These are phyloP conservation scores for Drosophila albomicans DNA, from an alignment of 1,140 invertebrate genomes.

Conservation along the genomic window DNA sequence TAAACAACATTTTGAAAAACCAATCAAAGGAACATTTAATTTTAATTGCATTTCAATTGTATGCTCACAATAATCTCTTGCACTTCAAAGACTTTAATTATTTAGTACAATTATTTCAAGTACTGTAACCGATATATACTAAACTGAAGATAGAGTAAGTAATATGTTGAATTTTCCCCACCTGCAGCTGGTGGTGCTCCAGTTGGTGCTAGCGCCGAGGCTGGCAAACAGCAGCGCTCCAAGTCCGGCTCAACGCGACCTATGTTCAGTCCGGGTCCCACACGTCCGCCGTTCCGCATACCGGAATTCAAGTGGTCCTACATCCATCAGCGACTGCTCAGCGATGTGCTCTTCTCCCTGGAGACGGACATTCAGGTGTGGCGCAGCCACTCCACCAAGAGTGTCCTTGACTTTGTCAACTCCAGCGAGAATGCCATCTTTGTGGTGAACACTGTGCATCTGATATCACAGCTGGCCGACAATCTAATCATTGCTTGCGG, in stretches of 20 bases:
- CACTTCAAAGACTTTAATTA: too few relatives aligned
- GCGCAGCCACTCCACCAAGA: slow-evolving; percentile 97
- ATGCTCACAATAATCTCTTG: too few relatives aligned
- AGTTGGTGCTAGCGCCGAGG: slow-evolving; percentile 16
- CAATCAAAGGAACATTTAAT: too few relatives aligned
- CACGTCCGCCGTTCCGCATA: slow-evolving; percentile 98
- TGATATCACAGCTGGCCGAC: slow-evolving; percentile 99
- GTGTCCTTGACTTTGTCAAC: slow-evolving; percentile 99
- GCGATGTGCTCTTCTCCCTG: slow-evolving; percentile 98
- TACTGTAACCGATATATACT: too few relatives aligned
- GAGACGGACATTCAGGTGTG: slow-evolving; percentile 98
- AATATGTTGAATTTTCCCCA: not conserved
- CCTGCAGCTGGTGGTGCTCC: slow-evolving; percentile 1
- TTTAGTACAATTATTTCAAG: too few relatives aligned
- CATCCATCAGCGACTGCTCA: slow-evolving; percentile 98
- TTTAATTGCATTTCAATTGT: too few relatives aligned
- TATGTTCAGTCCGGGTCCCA: slow-evolving; percentile 97
- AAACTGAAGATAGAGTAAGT: not conserved
- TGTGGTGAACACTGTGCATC: slow-evolving; percentile 99
- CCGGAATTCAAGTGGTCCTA: slow-evolving; percentile 99
- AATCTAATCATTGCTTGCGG: slow-evolving; percentile 99
- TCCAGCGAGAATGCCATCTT: slow-evolving; percentile 99
- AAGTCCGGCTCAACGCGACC: slow-evolving; percentile 89
- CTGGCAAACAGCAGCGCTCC: slow-evolving; percentile 84
- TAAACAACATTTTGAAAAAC: too few relatives aligned